Evolutionary conservation across 2,113 vertebrate species (phyloP).

Genomic region (Siniperca chuatsi): DNA sequence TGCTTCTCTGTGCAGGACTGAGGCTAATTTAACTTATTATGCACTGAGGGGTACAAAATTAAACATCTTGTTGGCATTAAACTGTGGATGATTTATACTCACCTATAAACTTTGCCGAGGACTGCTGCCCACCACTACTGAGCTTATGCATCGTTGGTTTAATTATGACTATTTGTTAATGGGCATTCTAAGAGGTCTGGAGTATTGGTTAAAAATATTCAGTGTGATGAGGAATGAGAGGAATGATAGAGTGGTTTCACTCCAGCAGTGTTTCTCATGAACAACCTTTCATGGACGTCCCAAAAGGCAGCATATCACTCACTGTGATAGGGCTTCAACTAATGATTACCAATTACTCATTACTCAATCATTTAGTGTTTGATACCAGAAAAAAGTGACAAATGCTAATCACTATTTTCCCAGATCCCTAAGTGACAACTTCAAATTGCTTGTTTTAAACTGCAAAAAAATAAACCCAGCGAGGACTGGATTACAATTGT

Average conservation of each 20-base stretch:
- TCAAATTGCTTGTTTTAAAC: neutral
- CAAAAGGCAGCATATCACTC: conserved; percentile 7
- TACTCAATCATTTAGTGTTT: neutral
- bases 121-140: conserved; percentile 42
- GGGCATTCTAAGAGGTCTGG: conserved; percentile 30
- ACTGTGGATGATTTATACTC: conserved; percentile 73
- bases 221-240: conserved; percentile 12
- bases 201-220: conserved; percentile 29
- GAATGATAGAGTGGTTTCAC: conserved; percentile 31
- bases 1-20: conserved; percentile 37
- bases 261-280: conserved; percentile 1
- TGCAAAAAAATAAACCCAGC: too few relatives aligned
- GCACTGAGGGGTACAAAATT: conserved; percentile 65
- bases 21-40: conserved; percentile 74
- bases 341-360: conserved; percentile 22
- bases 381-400: neutral
- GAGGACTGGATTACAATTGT: neutral
- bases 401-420: neutral
- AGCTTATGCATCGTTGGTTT: conserved; percentile 61
- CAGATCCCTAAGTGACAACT: neutral
- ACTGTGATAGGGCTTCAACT: neutral
- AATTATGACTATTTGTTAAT: conserved; percentile 70
- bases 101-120: conserved; percentile 65
- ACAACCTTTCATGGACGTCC: conserved; percentile 17
- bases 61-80: conserved; percentile 71